These are phyloP conservation scores for Pasiphila rectangulata DNA, from an alignment of 2,888 invertebrate species.

Conservation along the genomic window DNA sequence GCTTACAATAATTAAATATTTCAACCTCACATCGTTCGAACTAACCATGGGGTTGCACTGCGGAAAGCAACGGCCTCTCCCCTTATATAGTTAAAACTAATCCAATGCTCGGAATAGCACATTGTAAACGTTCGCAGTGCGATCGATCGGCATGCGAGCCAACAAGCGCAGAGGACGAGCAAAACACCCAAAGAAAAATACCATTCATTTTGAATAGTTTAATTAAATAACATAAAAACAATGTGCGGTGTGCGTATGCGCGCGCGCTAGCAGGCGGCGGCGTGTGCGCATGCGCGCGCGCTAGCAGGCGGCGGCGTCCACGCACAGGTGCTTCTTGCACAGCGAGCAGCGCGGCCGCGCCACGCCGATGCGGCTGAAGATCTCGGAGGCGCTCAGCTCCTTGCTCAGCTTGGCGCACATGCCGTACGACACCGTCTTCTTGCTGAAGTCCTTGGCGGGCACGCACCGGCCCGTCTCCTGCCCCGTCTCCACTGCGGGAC, in stretches of 20 bases:
- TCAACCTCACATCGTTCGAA: too few relatives aligned
- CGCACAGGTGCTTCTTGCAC: conserved; percentile 70
- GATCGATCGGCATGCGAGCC: too few relatives aligned
- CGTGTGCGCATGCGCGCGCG: too few relatives aligned
- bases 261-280: conserved; percentile 12
- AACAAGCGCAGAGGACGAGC: not conserved
- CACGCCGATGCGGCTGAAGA: conserved; percentile 69
- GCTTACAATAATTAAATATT: too few relatives aligned
- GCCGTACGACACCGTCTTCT: conserved; percentile 70
- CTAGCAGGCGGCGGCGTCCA: conserved; percentile 64
- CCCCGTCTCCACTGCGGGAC: conserved; percentile 63
- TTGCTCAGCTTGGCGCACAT: conserved; percentile 74
- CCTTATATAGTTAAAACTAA: too few relatives aligned
- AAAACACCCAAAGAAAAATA: not conserved
- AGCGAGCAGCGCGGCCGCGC: conserved; percentile 67
- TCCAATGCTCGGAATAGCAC: too few relatives aligned
- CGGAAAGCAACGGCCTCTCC: too few relatives aligned
- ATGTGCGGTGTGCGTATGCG: not conserved
- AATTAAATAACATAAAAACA: conserved; percentile 24
- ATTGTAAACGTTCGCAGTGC: too few relatives aligned
- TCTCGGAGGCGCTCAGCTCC: conserved; percentile 70
- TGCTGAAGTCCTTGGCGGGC: conserved; percentile 70
- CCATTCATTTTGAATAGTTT: conserved; percentile 12
- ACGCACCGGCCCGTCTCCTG: conserved; percentile 74
- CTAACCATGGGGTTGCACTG: too few relatives aligned